Evolutionary conservation across 2,797 vertebrate genomes (phyloP).

Genomic region (Dallia pectoralis): DNA sequence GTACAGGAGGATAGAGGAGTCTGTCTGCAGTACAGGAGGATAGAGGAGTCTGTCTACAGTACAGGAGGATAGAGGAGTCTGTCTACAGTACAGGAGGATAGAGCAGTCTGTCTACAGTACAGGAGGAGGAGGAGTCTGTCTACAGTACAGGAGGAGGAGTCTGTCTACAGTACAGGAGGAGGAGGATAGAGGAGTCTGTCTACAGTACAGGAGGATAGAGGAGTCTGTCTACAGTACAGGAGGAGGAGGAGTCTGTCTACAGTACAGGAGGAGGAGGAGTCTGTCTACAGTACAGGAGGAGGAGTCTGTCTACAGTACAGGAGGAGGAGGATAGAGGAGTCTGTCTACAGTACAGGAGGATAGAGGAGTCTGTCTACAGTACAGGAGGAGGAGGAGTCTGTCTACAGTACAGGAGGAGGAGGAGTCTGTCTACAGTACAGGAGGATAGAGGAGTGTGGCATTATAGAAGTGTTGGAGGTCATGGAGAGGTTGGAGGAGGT

Average conservation of each 20-base stretch:
- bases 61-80: conserved; percentile 25
- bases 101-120: conserved; percentile 49
- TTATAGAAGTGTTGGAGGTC: conserved; percentile 47
- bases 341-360: conserved; percentile 49
- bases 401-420: conserved; percentile 51
- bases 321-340: conserved; percentile 35
- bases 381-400: conserved; percentile 45
- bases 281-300: conserved; percentile 49
- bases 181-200: conserved; percentile 35
- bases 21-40: conserved; percentile 36
- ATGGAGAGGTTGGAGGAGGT: conserved; percentile 43
- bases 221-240: conserved; percentile 49
- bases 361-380: conserved; percentile 44
- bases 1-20: conserved; percentile 42
- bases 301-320: no score
- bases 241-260: conserved; percentile 41
- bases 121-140: conserved; percentile 42
- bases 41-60: no score
- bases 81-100: no score
- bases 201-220: conserved; percentile 50
- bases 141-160: conserved; percentile 53
- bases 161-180: no score
- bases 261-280: conserved; percentile 47
- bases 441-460: conserved; percentile 23
- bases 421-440: no score